phyloP scores from a whole-genome alignment of 2,797 vertebrate genomes.

The Sebastes nivosus region DNA sequence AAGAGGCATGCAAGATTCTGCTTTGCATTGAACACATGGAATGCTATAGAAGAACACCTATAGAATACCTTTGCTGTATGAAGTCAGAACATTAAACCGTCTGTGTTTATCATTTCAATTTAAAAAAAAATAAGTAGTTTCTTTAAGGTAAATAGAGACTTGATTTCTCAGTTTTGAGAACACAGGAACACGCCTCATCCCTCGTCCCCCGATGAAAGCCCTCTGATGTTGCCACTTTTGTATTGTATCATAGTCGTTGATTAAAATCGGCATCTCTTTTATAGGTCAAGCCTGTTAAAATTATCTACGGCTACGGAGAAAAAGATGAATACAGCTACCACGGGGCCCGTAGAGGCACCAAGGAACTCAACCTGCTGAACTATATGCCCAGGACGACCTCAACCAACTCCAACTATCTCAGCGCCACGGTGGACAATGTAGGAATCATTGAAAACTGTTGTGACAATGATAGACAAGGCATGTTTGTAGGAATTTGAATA shows the following conservation, averaged over 20 bases:
- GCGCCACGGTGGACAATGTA: constrained; percentile 78
- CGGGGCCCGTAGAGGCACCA: constrained; percentile 67
- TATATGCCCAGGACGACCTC: constrained; percentile 19
- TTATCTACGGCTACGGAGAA: constrained; percentile 81
- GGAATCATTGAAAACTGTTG: constrained; percentile 27
- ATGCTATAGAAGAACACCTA: constrained; percentile 14
- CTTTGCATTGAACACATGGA: constrained; percentile 10
- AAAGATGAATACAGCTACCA: constrained; percentile 77
- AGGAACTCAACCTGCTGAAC: constrained; percentile 84
- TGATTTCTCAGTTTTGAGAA: neutral
- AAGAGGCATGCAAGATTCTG: neutral
- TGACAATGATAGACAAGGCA: neutral
- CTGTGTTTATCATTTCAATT: neutral
- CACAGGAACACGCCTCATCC: neutral
- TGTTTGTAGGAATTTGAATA: neutral
- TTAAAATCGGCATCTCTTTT: neutral
- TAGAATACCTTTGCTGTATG: neutral
- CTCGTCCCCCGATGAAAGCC: neutral
- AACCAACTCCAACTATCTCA: constrained; percentile 57
- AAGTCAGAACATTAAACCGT: neutral
- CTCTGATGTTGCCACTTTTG: neutral
- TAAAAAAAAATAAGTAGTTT: neutral
- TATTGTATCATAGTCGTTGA: neutral
- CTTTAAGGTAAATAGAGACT: neutral
- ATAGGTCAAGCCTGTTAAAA: constrained; percentile 75